Evolutionary conservation across 2,113 vertebrate species (phyloP).

Genomic region (Antechinus flavipes): DNA sequence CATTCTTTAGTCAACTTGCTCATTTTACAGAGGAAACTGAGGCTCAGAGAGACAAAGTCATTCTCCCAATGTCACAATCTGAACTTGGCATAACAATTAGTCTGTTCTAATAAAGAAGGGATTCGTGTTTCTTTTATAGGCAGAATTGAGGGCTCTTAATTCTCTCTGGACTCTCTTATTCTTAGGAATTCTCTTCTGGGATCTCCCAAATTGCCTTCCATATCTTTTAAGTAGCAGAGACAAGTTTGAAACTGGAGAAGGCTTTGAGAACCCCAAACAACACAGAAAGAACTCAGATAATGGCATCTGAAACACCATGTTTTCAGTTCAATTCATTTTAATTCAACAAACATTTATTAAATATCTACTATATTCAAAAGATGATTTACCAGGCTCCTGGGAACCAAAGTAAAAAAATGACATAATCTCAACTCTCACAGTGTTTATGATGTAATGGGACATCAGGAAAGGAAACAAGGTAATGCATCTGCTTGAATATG

Average conservation of each 20-base stretch:
- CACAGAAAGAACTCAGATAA: not conserved
- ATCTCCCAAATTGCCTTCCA: not conserved
- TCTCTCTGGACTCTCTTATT: not conserved
- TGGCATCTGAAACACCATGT: not conserved
- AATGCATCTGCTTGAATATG: not conserved
- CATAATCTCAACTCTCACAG: not conserved
- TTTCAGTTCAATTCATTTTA: not conserved
- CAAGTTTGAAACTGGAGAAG: not conserved
- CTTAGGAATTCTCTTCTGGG: not conserved
- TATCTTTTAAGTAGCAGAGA: not conserved
- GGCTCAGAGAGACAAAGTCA: not conserved
- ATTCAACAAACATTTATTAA: not conserved
- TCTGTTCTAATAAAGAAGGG: not conserved
- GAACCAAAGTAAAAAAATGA: not conserved
- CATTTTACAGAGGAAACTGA: not conserved
- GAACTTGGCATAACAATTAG: fast-evolving
- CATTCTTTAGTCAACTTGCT: not conserved
- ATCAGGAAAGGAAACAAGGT: not conserved
- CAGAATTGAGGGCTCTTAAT: not conserved
- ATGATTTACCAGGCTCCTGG: not conserved
- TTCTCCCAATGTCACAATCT: not conserved
- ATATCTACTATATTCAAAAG: not conserved
- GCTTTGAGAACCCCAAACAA: not conserved
- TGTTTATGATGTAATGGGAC: not conserved
- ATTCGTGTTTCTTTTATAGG: not conserved